Conservation (phyloP, 1,140 invertebrate genomes). For the Zaprionus inermis region DNA sequence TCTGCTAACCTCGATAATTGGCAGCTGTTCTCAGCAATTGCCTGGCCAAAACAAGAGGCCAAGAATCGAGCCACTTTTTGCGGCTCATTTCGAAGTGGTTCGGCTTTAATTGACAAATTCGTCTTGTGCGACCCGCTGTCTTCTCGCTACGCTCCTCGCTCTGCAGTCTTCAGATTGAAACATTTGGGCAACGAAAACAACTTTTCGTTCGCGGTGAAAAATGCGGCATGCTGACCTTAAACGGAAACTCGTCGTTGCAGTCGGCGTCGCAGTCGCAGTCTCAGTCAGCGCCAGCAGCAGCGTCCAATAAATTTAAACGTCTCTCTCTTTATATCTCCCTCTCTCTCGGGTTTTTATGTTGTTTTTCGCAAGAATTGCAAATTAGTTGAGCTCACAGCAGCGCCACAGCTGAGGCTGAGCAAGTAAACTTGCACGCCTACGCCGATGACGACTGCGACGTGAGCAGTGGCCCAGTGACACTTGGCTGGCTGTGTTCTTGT, state of each 20-base stretch:
- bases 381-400: constrained; percentile 61
- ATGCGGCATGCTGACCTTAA: constrained; percentile 76
- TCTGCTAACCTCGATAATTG: constrained; percentile 56
- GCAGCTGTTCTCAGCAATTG: constrained; percentile 55
- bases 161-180: constrained; percentile 9
- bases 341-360: constrained; percentile 22
- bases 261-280: constrained; percentile 3
- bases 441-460: constrained; percentile 29
- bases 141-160: neutral
- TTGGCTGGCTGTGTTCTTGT: constrained; percentile 53
- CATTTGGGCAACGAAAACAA: constrained; percentile 74
- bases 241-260: constrained; percentile 73
- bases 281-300: constrained; percentile 24
- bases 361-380: constrained; percentile 80
- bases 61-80: constrained; percentile 32
- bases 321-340: constrained; percentile 5
- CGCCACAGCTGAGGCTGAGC: neutral
- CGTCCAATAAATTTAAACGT: constrained; percentile 67
- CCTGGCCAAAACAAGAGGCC: constrained; percentile 14
- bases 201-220: constrained; percentile 73
- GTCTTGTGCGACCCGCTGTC: neutral
- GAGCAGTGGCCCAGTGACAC: constrained; percentile 15
- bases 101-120: constrained; percentile 44
- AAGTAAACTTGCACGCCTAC: constrained; percentile 64
- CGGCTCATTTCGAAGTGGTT: constrained; percentile 18